Evolutionary conservation across 2,797 vertebrate genomes (phyloP), one percentile per base, ranked within the genome.

Genomic region (Lepilemur ruficaudatus): DNA sequence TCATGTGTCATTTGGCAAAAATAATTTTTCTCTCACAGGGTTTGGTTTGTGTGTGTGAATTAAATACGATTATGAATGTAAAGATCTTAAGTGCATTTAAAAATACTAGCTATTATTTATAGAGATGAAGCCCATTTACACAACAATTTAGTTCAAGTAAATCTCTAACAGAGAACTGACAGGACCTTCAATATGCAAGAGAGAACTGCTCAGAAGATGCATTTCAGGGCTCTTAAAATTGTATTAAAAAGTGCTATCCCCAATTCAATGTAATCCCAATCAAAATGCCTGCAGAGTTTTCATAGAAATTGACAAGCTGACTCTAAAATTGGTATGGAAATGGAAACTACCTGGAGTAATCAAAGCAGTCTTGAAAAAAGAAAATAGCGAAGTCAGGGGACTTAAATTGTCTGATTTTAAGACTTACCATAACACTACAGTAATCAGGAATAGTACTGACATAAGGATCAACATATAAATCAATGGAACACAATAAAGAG

Each of bases 261-360:
- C 32, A 95, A 76, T 61, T 91, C 38, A 95, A 1, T 87, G 35
- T 28, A 91, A 95, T 93, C 73, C 5, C 43, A 94, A 67, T 61
- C 35, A 81, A 95, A 94, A 80, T 61, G 25, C 32, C 17, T 72
- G 4, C 17, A 95, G 73, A 78, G 13, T 10, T 73, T 63, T 52
- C 87, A 7, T n/a, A 30, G 35, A 95, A 75, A 95, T 76, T 59
- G 35, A 72, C 63, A 92, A 72, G 23, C 13, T 90, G 41, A 78
- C 23, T 92, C 38, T 41, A 93, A 92, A 97, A 89, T 43, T 95
- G 41, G 82, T 78, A 70, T 41, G 14, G 70, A 89, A 93, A 89
- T 69, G 1, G 12, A 93, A 96, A 94, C 11, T 75, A 87, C 48
- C 52, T 94, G 41, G 28, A 94, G 83, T 93, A 91, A 96, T 79